Evolutionary conservation across 1,140 invertebrate genomes (phyloP).

Genomic region (Bactericera cockerelli): DNA sequence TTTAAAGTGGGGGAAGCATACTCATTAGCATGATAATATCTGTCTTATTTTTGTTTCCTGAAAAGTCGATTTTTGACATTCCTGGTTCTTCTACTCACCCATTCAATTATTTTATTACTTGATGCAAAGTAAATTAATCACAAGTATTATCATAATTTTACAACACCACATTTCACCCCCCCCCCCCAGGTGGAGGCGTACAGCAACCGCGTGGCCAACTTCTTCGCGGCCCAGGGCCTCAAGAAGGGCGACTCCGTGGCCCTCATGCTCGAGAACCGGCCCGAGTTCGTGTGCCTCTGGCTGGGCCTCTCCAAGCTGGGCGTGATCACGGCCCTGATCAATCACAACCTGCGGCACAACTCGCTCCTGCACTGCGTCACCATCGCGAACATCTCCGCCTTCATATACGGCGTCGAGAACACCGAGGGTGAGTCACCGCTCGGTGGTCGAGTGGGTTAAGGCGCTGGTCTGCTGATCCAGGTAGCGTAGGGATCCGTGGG

Average conservation of each 20-base stretch:
- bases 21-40: too few species aligned
- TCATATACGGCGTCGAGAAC: conserved; percentile 62
- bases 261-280: conserved; percentile 76
- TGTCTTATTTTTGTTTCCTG: too few species aligned
- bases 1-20: too few species aligned
- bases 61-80: too few species aligned
- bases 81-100: too few species aligned
- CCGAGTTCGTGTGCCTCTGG: conserved; percentile 78
- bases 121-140: too few species aligned
- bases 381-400: conserved; percentile 59
- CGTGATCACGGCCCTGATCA: conserved; percentile 76
- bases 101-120: too few species aligned
- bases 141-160: too few species aligned
- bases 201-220: conserved; percentile 69
- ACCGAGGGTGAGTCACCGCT: conserved; percentile 40
- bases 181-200: conserved; percentile 64
- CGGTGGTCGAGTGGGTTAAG: too few species aligned
- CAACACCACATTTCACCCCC: too few species aligned
- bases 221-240: conserved; percentile 63
- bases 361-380: conserved; percentile 73
- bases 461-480: too few species aligned
- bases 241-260: conserved; percentile 75
- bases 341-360: conserved; percentile 68
- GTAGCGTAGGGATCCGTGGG: too few species aligned
- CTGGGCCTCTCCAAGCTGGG: conserved; percentile 82